A percentile compares a stretch with the other conserved stretches of the same genome.
Conservation (phyloP, 2,113 vertebrate genomes). For the Coturnix japonica region DNA sequence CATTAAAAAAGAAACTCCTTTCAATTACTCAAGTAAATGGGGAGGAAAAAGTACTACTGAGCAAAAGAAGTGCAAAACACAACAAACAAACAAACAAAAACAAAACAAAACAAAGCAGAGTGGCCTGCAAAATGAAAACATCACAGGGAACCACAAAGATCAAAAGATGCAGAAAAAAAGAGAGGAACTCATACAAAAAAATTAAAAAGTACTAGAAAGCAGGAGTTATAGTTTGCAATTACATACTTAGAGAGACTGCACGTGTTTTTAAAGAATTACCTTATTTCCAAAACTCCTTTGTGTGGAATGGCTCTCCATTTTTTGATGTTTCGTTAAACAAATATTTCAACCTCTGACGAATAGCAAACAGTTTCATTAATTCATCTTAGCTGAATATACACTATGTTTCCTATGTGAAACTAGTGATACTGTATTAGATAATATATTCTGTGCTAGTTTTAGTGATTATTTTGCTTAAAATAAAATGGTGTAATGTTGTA, state of each 20-base stretch:
- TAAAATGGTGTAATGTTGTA: neutral
- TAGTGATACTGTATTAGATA: neutral
- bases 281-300: neutral
- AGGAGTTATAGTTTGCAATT: neutral
- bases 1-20: neutral
- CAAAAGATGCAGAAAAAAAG: neutral
- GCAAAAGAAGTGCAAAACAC: neutral
- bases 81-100: too few species aligned
- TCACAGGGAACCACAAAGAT: neutral
- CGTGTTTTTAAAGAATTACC: neutral
- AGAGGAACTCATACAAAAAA: neutral
- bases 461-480: neutral
- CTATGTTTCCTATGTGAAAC: neutral
- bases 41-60: neutral
- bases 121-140: neutral
- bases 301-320: neutral
- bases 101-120: neutral
- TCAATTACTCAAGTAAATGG: neutral
- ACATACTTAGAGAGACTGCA: neutral
- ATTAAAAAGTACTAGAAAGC: neutral
- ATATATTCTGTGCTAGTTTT: neutral
- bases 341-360: neutral
- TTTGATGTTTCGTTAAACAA: neutral
- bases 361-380: neutral
- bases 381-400: neutral